Percentiles rank a stretch among this genome's conserved stretches.
phyloP scores from a whole-genome alignment of 2,797 vertebrate species.

The Ptychobarbus kaznakovi region DNA sequence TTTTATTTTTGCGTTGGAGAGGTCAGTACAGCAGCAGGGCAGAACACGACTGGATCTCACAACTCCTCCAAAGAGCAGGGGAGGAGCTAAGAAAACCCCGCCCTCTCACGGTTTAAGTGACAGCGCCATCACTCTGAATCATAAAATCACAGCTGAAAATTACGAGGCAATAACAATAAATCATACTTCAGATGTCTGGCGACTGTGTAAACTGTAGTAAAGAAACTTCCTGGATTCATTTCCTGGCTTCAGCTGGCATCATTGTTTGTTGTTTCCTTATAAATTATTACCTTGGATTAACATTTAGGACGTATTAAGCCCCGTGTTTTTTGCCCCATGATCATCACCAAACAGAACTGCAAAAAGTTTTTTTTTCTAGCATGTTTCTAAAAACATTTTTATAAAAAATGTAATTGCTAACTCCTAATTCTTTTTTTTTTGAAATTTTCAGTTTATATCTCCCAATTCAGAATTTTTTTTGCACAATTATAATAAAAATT shows the following conservation, averaged over 20 bases:
- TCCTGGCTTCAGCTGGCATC: slow-evolving; percentile 2
- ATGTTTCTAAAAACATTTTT: neutral
- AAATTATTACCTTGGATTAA: slow-evolving; percentile 6
- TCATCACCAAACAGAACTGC: neutral
- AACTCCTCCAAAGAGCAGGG: neutral
- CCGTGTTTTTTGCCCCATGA: neutral
- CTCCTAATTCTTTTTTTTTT: neutral
- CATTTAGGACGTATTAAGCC: neutral
- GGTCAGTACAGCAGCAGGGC: slow-evolving; percentile 37
- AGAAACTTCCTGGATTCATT: neutral
- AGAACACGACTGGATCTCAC: neutral
- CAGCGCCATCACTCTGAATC: slow-evolving; percentile 3
- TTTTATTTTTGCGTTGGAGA: slow-evolving; percentile 72
- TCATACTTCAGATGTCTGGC: slow-evolving; percentile 15
- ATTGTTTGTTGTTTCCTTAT: neutral
- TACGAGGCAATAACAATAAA: slow-evolving; percentile 28
- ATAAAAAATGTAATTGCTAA: neutral
- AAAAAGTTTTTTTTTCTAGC: neutral
- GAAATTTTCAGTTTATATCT: neutral
- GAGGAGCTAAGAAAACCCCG: neutral
- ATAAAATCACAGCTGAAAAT: slow-evolving; percentile 35
- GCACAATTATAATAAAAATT: neutral
- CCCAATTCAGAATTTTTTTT: neutral
- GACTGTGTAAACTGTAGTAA: slow-evolving; percentile 21
- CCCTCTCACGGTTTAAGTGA: neutral